phyloP scores from a whole-genome alignment of 2,797 vertebrate genomes.

The Kryptopterus vitreolus region DNA sequence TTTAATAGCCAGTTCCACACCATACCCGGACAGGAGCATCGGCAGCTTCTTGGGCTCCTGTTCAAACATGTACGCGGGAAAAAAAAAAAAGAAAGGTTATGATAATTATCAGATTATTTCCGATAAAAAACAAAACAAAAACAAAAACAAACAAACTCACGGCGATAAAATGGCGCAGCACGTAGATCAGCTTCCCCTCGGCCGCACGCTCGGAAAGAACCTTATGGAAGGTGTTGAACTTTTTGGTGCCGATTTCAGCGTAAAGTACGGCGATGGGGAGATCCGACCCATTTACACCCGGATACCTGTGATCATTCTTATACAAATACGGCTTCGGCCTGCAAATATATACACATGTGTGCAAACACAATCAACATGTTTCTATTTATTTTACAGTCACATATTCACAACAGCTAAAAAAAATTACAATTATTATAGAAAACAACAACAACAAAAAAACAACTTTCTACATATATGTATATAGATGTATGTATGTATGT shows the following conservation, averaged over 20 bases:
- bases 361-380: too few relatives aligned
- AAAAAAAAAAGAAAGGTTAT: neutral
- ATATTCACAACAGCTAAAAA: too few relatives aligned
- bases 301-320: conserved; percentile 89
- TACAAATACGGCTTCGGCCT: conserved; percentile 89
- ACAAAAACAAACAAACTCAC: conserved; percentile 67
- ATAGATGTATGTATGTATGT: too few relatives aligned
- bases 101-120: too few relatives aligned
- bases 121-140: neutral
- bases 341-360: conserved; percentile 46
- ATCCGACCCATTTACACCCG: conserved; percentile 75
- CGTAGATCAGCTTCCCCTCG: conserved; percentile 81
- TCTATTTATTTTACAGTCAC: too few relatives aligned
- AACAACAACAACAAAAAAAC: too few relatives aligned
- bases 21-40: conserved; percentile 92
- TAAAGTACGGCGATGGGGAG: conserved; percentile 87
- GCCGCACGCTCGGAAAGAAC: conserved; percentile 81
- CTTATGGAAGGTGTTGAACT: conserved; percentile 87
- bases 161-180: conserved; percentile 90
- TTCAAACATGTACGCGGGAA: conserved; percentile 8
- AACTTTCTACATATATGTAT: too few relatives aligned
- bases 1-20: conserved; percentile 96
- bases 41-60: conserved; percentile 82
- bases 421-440: too few relatives aligned
- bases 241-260: conserved; percentile 92